These are phyloP conservation scores for Galeopsomyia nigrocyanea DNA, from an alignment of 2,888 invertebrate species.

Conservation along the genomic window DNA sequence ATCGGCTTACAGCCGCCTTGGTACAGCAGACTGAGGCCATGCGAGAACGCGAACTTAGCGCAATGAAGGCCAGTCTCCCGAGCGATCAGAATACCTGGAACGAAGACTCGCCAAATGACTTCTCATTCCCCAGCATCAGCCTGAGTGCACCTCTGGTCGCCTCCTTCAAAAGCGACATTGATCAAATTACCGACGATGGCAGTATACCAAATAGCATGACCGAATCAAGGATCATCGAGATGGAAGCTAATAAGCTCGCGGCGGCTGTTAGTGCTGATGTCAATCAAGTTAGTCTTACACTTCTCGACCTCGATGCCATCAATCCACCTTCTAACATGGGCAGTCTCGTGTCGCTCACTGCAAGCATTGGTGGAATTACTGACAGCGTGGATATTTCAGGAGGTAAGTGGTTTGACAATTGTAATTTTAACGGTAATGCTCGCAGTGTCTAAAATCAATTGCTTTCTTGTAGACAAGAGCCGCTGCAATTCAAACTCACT, in stretches of 20 bases:
- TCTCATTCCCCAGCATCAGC: constrained; percentile 86
- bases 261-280: constrained; percentile 71
- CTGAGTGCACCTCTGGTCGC: constrained; percentile 80
- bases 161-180: constrained; percentile 76
- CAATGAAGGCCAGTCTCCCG: constrained; percentile 66
- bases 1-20: constrained; percentile 76
- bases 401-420: constrained; percentile 10
- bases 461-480: constrained; percentile 51
- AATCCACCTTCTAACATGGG: constrained; percentile 85
- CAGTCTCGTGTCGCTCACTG: constrained; percentile 74
- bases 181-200: constrained; percentile 51
- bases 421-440: background rate
- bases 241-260: constrained; percentile 81
- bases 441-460: background rate
- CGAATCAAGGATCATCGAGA: constrained; percentile 80
- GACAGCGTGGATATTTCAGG: constrained; percentile 39
- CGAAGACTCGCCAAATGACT: constrained; percentile 84
- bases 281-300: constrained; percentile 57
- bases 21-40: constrained; percentile 77
- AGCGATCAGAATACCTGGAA: constrained; percentile 77
- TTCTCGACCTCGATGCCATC: constrained; percentile 78
- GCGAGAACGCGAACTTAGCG: constrained; percentile 67
- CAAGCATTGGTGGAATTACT: constrained; percentile 60
- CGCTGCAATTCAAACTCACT: constrained; percentile 58
- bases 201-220: constrained; percentile 69